Conservation (phyloP, 2,113 vertebrate species). For the Eulemur macaco region DNA sequence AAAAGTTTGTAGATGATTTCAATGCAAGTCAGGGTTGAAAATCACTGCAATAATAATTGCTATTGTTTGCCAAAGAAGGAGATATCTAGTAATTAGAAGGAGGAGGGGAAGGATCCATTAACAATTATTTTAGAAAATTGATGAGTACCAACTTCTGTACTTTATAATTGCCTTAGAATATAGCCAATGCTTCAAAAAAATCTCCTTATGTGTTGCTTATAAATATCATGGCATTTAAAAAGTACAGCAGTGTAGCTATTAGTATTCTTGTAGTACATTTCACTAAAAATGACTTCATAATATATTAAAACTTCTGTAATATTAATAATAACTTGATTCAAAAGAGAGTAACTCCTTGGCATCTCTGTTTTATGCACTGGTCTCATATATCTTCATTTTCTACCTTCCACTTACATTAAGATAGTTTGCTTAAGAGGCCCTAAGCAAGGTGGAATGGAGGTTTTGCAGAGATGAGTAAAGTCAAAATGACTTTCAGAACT, state of each 20-base stretch:
- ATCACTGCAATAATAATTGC: neutral
- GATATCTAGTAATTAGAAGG: no score
- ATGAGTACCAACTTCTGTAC: neutral
- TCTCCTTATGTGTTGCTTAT: neutral
- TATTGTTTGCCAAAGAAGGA: neutral
- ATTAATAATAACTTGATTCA: neutral
- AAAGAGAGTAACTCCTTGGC: neutral
- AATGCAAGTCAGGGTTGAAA: neutral
- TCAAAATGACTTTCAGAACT: constrained; percentile 13
- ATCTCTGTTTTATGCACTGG: neutral
- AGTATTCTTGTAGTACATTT: neutral
- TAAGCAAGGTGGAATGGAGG: neutral
- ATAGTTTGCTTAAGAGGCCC: neutral
- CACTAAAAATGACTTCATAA: neutral
- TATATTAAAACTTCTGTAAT: neutral
- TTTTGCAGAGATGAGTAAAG: neutral
- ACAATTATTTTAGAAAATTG: neutral
- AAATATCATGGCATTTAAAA: neutral
- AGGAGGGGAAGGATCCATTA: neutral
- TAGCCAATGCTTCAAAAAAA: neutral
- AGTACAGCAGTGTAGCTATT: neutral
- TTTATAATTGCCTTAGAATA: neutral
- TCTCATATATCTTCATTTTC: neutral
- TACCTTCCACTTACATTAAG: neutral
- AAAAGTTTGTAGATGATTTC: neutral